Evolutionary conservation across 2,888 invertebrate genomes (phyloP).

Genomic region (Watsonalla binaria): DNA sequence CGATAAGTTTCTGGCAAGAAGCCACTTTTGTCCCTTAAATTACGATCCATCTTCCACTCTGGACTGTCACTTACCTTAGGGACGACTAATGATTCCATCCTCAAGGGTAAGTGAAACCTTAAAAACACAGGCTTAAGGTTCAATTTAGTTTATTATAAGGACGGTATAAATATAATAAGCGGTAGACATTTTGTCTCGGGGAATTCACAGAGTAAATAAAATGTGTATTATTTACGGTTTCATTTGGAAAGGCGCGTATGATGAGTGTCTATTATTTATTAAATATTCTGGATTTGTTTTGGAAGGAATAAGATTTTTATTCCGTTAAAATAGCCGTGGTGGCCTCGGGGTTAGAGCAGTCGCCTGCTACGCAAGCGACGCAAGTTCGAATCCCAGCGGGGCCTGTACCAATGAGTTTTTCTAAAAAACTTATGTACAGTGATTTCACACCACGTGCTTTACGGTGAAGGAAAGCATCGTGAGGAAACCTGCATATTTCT

Average conservation of each 20-base stretch:
- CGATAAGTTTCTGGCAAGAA: neutral
- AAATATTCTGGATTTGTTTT: too few relatives aligned
- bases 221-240: neutral
- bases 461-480: too few relatives aligned
- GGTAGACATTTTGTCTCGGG: neutral
- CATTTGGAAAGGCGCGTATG: neutral
- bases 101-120: neutral
- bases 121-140: neutral
- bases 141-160: neutral
- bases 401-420: too few relatives aligned
- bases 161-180: neutral
- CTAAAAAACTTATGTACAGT: too few relatives aligned
- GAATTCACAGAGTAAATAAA: neutral
- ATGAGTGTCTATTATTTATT: too few relatives aligned
- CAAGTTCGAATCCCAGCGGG: too few relatives aligned
- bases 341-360: too few relatives aligned
- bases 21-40: neutral
- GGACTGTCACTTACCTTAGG: slow-evolving; percentile 6
- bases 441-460: too few relatives aligned
- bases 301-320: too few relatives aligned
- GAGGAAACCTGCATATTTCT: too few relatives aligned
- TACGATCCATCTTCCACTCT: slow-evolving; percentile 6
- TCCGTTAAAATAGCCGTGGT: too few relatives aligned
- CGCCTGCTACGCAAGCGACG: too few relatives aligned
- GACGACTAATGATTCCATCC: slow-evolving; percentile 6